Conservation (phyloP, 2,888 invertebrate species). For the Diaphora mendica region DNA sequence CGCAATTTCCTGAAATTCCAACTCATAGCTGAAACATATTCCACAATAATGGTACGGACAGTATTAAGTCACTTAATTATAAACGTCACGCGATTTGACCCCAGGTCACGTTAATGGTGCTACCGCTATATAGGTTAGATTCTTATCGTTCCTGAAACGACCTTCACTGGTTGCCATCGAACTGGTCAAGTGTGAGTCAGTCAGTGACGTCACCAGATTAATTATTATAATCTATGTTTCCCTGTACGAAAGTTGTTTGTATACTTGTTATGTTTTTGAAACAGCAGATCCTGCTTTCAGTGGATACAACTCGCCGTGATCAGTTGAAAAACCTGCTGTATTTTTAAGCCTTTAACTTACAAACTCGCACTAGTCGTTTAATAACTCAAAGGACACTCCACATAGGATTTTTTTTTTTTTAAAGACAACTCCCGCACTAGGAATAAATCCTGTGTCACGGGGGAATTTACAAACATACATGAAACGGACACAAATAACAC, state of each 20-base stretch:
- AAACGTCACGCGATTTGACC: conserved; percentile 57
- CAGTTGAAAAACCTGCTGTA: background rate
- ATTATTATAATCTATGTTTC: background rate
- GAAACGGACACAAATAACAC: too few relatives aligned
- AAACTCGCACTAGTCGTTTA: too few relatives aligned
- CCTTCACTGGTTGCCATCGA: conserved; percentile 42
- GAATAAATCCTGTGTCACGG: too few relatives aligned
- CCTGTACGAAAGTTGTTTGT: too few relatives aligned
- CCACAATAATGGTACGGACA: background rate
- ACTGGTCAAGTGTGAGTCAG: conserved; percentile 30
- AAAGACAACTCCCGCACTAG: too few relatives aligned
- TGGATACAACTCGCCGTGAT: too few relatives aligned
- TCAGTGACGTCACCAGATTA: conserved; percentile 30
- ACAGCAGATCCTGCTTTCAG: too few relatives aligned
- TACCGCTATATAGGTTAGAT: conserved; percentile 55
- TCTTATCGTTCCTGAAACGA: conserved; percentile 44
- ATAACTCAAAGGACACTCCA: too few relatives aligned
- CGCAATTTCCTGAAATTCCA: background rate
- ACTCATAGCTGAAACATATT: background rate
- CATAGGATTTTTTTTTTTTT: too few relatives aligned
- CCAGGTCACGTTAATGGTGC: conserved; percentile 59
- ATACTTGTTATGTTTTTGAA: too few relatives aligned
- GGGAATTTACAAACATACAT: too few relatives aligned
- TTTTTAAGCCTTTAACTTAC: background rate
- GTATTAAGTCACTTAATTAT: conserved; percentile 4